Base-by-base conservation (phyloP, 1,140 invertebrate genomes). In the Apolygus lucorum region DNA sequence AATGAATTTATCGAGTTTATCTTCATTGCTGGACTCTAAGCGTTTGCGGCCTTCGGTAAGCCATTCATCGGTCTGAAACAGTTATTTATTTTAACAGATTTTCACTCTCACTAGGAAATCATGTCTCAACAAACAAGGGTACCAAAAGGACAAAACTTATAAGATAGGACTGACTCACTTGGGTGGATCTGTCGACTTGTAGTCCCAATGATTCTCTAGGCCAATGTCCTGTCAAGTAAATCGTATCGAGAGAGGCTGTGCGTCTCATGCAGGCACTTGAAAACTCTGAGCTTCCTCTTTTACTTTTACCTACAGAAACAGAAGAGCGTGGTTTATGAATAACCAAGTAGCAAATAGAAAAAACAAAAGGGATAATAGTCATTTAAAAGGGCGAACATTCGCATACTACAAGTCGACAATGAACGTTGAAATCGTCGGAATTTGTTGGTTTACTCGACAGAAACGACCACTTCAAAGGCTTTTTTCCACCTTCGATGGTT, bases 161-260 rank as follows among this genome's bases (percentile, higher is more conserved):
- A 4, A 73, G 8, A 59, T 63, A 69, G 8, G 28, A 67, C 26
- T 0, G 59, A 28, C 54, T 59, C 68, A 89, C 88, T 84, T 90
- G 88, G 74, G 88, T 90, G 63, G 88, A 85, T 81, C 90, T 90
- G 77, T 91, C 87, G 49, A 90, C 83, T 78, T 88, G 84, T 70
- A 90, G 79, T 70, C 84, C 81, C 70, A 86, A 85, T 72, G 82
- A 83, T 74, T 90, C 88, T 73, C 86, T 83, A 63, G 88, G 87
- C 87, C 87, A 90, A 74, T 89, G 87, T 74, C 87, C 88, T 76
- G 87, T 86, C 68, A 90, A 81, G 78, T 90, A 89, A 72, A 91
- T 85, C 21, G 88, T 87, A 76, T 91, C 89, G 72, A 91, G 78
- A 14, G 88, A 90, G 63, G 88, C 88, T 72, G 88, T 90, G 68